These are phyloP conservation scores for Trididemnum nubilum DNA, from an alignment of 23 tunicate genomes.

Conservation along the genomic window DNA sequence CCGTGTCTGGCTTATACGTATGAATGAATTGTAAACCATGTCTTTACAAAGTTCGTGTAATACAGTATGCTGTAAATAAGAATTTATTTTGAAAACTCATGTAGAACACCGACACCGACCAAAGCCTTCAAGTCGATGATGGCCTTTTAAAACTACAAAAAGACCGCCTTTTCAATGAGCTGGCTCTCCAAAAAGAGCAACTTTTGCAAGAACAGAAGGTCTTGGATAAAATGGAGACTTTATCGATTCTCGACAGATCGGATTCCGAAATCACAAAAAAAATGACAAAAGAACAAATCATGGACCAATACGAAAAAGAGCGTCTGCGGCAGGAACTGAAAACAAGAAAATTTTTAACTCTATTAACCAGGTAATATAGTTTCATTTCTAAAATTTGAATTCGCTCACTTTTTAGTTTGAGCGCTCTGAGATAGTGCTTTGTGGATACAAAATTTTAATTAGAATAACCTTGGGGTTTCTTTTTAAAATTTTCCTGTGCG, in stretches of 20 bases:
- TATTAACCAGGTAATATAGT: conserved; percentile 50
- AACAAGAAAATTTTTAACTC: conserved; percentile 51
- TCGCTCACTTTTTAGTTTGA: too few species aligned
- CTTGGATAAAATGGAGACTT: conserved; percentile 22
- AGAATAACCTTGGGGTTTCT: too few species aligned
- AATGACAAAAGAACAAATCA: conserved; percentile 39
- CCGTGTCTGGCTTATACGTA: too few species aligned
- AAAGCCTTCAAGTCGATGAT: background rate
- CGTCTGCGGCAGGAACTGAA: conserved; percentile 60
- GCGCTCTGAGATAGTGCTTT: too few species aligned
- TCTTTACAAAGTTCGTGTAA: too few species aligned
- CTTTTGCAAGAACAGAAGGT: conserved; percentile 52
- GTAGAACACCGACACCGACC: too few species aligned
- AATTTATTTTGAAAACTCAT: too few species aligned
- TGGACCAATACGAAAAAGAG: conserved; percentile 57
- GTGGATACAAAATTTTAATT: too few species aligned
- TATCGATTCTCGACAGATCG: background rate
- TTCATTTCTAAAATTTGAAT: too few species aligned
- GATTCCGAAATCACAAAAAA: background rate
- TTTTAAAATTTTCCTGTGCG: too few species aligned
- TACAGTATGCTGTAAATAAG: too few species aligned
- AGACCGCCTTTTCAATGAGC: conserved; percentile 43
- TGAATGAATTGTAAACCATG: too few species aligned
- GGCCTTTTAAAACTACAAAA: conserved; percentile 46
- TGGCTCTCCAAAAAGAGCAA: conserved; percentile 44